Conservation (phyloP, 2,113 vertebrate genomes). For the Leptosomus discolor region DNA sequence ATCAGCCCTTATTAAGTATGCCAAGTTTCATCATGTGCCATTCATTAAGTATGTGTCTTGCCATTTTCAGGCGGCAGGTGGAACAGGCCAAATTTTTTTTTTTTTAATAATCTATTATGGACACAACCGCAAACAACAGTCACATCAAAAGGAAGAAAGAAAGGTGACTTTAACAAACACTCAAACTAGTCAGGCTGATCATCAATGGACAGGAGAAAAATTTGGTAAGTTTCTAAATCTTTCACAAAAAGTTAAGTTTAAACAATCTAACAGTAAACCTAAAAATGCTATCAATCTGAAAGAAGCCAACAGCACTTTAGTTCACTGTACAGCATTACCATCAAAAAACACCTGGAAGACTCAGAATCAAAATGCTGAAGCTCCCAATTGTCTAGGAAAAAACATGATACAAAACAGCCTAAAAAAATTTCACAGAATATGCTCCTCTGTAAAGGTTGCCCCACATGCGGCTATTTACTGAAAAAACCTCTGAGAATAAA, state of each 20-base stretch:
- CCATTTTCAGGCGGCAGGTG: background rate
- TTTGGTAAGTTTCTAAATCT: background rate
- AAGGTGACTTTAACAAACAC: background rate
- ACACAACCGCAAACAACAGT: background rate
- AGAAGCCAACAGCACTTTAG: background rate
- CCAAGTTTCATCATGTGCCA: background rate
- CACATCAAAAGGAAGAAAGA: background rate
- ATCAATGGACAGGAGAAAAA: background rate
- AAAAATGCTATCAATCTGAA: background rate
- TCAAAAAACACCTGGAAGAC: background rate
- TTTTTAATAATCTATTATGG: background rate
- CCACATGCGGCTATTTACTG: conserved; percentile 13
- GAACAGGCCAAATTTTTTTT: too few relatives aligned
- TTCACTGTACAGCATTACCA: background rate
- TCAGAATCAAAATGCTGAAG: conserved; percentile 13
- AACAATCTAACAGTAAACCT: background rate
- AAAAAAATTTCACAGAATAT: conserved; percentile 21
- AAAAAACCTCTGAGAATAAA: background rate
- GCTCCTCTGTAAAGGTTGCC: background rate
- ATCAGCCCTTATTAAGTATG: rapidly evolving
- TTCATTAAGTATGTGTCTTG: background rate
- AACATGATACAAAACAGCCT: background rate
- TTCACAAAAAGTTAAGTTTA: background rate
- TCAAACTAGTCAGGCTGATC: background rate
- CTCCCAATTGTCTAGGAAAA: conserved; percentile 22